Evolutionary conservation across 2,888 invertebrate genomes (phyloP).

Genomic region (Magallana nippona): DNA sequence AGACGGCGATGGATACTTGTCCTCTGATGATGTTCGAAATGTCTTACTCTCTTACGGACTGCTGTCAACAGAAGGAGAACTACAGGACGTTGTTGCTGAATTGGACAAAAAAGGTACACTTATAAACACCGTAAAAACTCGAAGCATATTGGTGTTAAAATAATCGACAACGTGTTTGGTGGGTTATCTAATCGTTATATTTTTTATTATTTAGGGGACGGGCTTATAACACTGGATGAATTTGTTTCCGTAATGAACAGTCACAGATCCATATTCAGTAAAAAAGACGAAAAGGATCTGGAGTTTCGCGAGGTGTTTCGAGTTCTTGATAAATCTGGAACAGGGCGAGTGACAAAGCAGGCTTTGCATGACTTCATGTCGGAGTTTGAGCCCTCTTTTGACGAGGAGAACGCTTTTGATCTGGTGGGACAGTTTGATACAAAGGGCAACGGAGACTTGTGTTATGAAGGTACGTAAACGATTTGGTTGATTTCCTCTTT

Average conservation of each 20-base stretch:
- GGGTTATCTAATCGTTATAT: no score
- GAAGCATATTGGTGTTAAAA: background rate
- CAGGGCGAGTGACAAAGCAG: background rate
- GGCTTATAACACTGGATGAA: background rate
- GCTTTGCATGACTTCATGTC: background rate
- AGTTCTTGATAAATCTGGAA: background rate
- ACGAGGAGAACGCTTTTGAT: background rate
- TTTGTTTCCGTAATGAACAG: slow-evolving; percentile 21
- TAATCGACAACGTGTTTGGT: background rate
- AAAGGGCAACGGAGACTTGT: background rate
- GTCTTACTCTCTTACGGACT: background rate
- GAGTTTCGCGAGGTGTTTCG: slow-evolving; percentile 23
- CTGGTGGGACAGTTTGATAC: background rate
- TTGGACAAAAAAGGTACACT: background rate
- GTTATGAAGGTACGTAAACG: slow-evolving; percentile 13
- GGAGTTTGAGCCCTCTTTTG: slow-evolving; percentile 15
- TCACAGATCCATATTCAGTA: background rate
- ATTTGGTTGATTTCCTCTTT: no score
- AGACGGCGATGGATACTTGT: slow-evolving; percentile 1
- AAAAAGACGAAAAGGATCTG: slow-evolving; percentile 1
- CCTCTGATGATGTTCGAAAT: slow-evolving; percentile 1
- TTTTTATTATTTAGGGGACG: background rate
- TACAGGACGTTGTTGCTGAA: background rate
- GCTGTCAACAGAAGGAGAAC: background rate
- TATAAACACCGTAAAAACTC: background rate